Evolutionary conservation across 2,888 invertebrate genomes (phyloP).

Genomic region (Habrosyne pyritoides): DNA sequence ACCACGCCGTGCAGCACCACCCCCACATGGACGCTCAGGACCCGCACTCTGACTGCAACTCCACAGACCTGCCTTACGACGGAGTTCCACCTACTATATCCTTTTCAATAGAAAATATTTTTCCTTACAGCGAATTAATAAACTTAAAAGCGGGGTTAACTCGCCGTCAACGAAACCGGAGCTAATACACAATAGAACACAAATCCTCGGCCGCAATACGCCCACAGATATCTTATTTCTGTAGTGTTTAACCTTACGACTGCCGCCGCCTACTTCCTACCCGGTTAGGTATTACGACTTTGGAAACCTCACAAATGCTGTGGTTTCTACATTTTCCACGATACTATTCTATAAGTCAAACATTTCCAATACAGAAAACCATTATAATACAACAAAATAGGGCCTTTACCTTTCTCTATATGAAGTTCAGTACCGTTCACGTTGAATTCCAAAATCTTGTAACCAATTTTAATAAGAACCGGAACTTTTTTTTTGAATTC

Average conservation of each 20-base stretch:
- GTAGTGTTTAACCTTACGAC: constrained; percentile 82
- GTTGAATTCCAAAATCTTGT: too few species aligned
- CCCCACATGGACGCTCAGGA: constrained; percentile 93
- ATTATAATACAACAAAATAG: constrained; percentile 16
- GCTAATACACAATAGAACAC: constrained; percentile 33
- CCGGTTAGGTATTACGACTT: constrained; percentile 74
- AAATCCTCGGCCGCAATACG: constrained; percentile 51
- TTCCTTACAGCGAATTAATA: constrained; percentile 20
- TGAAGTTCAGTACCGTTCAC: neutral
- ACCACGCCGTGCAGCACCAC: constrained; percentile 88
- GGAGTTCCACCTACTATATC: constrained; percentile 98
- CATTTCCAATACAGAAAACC: constrained; percentile 15
- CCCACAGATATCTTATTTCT: constrained; percentile 82
- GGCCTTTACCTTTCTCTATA: too few species aligned
- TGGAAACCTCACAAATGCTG: constrained; percentile 77
- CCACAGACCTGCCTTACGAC: constrained; percentile 95
- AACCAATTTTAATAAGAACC: neutral
- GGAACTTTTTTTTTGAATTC: too few species aligned
- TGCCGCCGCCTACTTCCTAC: constrained; percentile 75
- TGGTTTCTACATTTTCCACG: constrained; percentile 74
- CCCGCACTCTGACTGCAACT: constrained; percentile 95
- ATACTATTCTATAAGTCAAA: constrained; percentile 18
- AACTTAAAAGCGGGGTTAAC: constrained; percentile 33
- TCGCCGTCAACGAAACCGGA: constrained; percentile 41
- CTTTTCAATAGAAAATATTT: constrained; percentile 86